A percentile compares a stretch with the other conserved stretches of the same genome.
Conservation (phyloP, 2,888 invertebrate species). For the Chrysotoxum bicinctum region DNA sequence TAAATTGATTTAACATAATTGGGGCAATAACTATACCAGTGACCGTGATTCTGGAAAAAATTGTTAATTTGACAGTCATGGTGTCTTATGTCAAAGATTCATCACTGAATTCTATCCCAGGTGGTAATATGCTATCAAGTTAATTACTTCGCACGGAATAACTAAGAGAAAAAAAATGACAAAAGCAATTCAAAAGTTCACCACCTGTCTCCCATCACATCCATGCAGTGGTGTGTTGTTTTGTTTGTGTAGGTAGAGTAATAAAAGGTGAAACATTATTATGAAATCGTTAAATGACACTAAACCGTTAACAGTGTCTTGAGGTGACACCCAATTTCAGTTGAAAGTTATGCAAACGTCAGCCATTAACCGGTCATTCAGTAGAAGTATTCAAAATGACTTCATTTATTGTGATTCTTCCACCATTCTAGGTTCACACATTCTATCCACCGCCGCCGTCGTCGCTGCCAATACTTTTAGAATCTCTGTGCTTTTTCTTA, state of each 20-base stretch:
- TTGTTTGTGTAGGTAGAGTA: too few relatives aligned
- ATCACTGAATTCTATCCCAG: neutral
- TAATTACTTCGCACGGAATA: conserved; percentile 9
- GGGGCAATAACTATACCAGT: too few relatives aligned
- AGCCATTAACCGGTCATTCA: neutral
- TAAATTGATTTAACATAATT: too few relatives aligned
- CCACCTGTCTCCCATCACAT: neutral
- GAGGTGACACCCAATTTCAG: conserved; percentile 6
- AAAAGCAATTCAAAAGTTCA: conserved; percentile 19
- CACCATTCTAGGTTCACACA: neutral
- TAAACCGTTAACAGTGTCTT: conserved; percentile 18
- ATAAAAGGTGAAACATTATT: conserved; percentile 17
- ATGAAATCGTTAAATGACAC: conserved; percentile 28
- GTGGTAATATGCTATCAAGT: conserved; percentile 4
- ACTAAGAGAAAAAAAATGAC: neutral
- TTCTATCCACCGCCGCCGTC: neutral
- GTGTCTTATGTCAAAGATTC: neutral
- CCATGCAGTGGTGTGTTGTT: too few relatives aligned
- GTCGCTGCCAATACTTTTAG: neutral
- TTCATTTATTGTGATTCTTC: neutral
- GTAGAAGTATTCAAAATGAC: neutral
- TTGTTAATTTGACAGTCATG: too few relatives aligned
- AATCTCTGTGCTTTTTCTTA: conserved; percentile 8
- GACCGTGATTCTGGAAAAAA: neutral
- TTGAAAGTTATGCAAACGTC: conserved; percentile 3